These are phyloP conservation scores for Brassicogethes aeneus DNA, from an alignment of 2,888 invertebrate species.

Conservation along the genomic window DNA sequence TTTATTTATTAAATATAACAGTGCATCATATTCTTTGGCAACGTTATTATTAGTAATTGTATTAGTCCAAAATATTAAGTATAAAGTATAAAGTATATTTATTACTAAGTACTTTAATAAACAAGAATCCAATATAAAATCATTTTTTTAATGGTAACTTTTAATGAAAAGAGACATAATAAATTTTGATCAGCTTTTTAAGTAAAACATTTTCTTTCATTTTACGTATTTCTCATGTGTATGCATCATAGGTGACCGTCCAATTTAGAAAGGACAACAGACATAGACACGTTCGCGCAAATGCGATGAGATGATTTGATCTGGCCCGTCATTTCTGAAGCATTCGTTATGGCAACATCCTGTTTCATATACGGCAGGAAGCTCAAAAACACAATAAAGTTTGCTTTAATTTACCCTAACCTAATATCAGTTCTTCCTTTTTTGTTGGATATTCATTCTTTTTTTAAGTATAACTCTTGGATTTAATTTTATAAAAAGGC, in stretches of 20 bases:
- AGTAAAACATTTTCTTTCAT: background rate
- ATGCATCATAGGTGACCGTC: background rate
- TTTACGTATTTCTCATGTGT: background rate
- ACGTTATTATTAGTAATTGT: no score
- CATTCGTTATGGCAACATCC: conserved; percentile 1
- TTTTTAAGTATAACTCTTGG: no score
- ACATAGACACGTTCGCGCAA: background rate
- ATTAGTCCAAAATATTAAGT: no score
- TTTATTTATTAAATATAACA: no score
- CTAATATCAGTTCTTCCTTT: background rate
- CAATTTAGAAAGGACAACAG: background rate
- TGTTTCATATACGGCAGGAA: background rate
- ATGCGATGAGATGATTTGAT: background rate
- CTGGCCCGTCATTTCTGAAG: background rate
- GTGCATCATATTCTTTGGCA: no score
- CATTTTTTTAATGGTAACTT: no score
- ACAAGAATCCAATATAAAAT: no score
- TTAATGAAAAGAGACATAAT: no score
- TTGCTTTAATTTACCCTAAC: background rate
- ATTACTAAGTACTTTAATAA: no score
- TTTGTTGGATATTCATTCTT: no score
- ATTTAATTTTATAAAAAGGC: no score
- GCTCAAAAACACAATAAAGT: background rate
- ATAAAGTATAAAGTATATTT: no score
- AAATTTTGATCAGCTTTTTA: background rate